phyloP scores from a whole-genome alignment of 2,888 invertebrate genomes.

The Gymnosoma rotundatum region DNA sequence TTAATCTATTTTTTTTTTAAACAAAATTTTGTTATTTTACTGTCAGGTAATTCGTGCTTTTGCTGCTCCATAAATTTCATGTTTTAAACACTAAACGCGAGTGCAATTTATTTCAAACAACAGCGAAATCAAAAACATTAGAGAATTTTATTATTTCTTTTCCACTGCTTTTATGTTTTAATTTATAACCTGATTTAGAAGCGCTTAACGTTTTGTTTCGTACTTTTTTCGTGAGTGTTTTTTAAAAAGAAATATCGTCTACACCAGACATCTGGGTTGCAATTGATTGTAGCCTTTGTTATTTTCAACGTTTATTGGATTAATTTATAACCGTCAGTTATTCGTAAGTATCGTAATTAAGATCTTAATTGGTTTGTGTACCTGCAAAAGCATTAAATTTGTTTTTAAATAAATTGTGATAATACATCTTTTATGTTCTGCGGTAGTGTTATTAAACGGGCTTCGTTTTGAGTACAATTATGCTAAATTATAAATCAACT shows the following conservation, averaged over 20 bases:
- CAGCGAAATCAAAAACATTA: not conserved
- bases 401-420: constrained; percentile 11
- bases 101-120: constrained; percentile 21
- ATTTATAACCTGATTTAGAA: constrained; percentile 16
- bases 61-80: not conserved
- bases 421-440: not conserved
- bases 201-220: not conserved
- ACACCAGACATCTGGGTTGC: not conserved
- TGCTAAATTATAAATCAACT: no score
- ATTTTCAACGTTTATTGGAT: constrained; percentile 62
- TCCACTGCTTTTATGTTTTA: constrained; percentile 10
- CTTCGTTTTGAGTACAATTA: not conserved
- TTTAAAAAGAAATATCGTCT: not conserved
- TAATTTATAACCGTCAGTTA: constrained; percentile 61
- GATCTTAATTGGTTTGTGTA: constrained; percentile 42
- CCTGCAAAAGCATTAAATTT: constrained; percentile 9
- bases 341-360: constrained; percentile 64
- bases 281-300: constrained; percentile 15
- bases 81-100: constrained; percentile 23
- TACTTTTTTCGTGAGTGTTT: constrained; percentile 9
- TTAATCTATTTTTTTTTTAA: constrained; percentile 9
- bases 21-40: constrained; percentile 19
- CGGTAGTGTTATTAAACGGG: not conserved
- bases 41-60: constrained; percentile 25
- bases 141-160: constrained; percentile 31